phyloP scores from a whole-genome alignment of 2,888 invertebrate species.

The Ichneumoninae sp. region DNA sequence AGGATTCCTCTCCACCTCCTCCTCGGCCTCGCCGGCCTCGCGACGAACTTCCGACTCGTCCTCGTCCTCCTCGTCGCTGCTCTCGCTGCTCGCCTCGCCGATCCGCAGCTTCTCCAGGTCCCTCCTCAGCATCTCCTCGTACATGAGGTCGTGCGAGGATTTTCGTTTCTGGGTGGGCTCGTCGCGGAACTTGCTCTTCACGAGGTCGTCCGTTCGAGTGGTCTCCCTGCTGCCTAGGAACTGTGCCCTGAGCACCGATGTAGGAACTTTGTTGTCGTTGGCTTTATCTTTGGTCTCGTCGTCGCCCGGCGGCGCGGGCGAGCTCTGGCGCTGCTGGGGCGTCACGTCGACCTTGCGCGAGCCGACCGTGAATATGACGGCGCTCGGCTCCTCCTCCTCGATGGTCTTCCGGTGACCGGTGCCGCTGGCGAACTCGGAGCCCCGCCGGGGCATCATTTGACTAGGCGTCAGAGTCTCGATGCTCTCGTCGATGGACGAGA shows the following conservation, averaged over 20 bases:
- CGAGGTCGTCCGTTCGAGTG: conserved; percentile 62
- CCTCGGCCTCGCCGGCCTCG: not conserved
- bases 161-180: conserved; percentile 72
- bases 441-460: conserved; percentile 71
- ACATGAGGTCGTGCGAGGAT: conserved; percentile 77
- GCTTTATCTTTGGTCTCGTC: conserved; percentile 72
- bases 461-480: conserved; percentile 78
- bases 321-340: conserved; percentile 37
- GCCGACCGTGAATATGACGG: conserved; percentile 81
- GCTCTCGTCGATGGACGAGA: conserved; percentile 82
- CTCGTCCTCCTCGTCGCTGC: conserved; percentile 66
- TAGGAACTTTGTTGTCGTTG: conserved; percentile 75
- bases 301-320: conserved; percentile 29
- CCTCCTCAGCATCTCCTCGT: conserved; percentile 75
- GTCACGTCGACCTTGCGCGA: conserved; percentile 73
- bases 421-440: conserved; percentile 65
- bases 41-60: not conserved
- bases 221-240: conserved; percentile 69
- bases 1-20: not conserved
- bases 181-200: conserved; percentile 72
- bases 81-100: conserved; percentile 49
- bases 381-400: conserved; percentile 63
- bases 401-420: conserved; percentile 59
- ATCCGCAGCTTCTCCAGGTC: conserved; percentile 52
- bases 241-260: conserved; percentile 73